Evolutionary conservation across 2,797 vertebrate species (phyloP), one percentile per base, ranked within the genome.

Genomic region (Geotrypetes seraphini): DNA sequence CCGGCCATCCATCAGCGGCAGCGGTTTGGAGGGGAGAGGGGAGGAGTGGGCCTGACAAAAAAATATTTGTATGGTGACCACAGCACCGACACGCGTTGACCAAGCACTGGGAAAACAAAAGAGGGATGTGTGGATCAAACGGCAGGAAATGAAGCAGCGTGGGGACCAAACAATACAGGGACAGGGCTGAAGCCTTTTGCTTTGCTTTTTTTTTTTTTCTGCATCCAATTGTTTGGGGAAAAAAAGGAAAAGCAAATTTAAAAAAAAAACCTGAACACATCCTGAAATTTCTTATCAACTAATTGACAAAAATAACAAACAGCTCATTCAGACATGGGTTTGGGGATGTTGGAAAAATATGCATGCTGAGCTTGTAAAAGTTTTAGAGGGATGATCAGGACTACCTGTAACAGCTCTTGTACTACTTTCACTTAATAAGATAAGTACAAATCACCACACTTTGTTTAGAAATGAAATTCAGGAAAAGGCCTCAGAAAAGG

Each of bases 181-280:
- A 71, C 56, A 49, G 52, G 67, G 65, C 40, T 36, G 60, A 19
- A 40, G 25, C 19, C n/a, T n/a, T n/a, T n/a, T n/a, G n/a, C n/a
- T n/a, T n/a, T n/a, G n/a, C n/a, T n/a, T n/a, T n/a, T n/a, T n/a
- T n/a, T 59, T 6, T 54, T 36, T 36, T 36, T 29, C 34, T 7
- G 42, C 47, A n/a, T n/a, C 33, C 79, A 47, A 85, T 86, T 85
- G 81, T 85, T 78, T 42, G n/a, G n/a, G n/a, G n/a, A n/a, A n/a
- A n/a, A n/a, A 12, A 30, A 3, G 50, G 26, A 57, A 32, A 19
- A n/a, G n/a, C n/a, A n/a, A n/a, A n/a, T n/a, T n/a, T n/a, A n/a
- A n/a, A 10, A 36, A 12, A 48, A 60, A 52, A 53, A 49, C 8
- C 45, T 21, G 23, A 58, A 50, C 60, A 42, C 71, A 75, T 81